Evolutionary conservation across 2,888 invertebrate species (phyloP), one percentile per base, ranked within the genome.

Genomic region (Meteorus cinctellus): DNA sequence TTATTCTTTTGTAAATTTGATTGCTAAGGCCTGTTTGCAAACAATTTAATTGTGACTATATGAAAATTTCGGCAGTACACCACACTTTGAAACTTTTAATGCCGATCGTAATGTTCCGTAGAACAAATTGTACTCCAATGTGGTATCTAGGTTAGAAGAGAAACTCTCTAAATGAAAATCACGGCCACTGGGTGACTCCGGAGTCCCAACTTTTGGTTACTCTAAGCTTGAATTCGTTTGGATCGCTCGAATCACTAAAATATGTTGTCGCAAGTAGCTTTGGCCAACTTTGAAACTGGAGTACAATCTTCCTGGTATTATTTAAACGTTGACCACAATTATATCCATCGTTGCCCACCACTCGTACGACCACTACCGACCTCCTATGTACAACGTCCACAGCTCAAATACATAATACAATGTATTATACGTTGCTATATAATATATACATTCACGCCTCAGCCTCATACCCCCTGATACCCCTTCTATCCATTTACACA

Each of bases 111-210:
- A 31, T 14, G 31, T n/a, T 24, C n/a, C 10, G n/a, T 31, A 31
- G 2, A 62, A n/a, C 31, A 31, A 62, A 27, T 62, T 27, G 29
- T 62, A 27, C 59, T 31, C 62, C 62, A 62, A 36, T 41, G 65
- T 36, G 65, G 83, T 84, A 89, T 88, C 86, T 84, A 88, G 89
- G 89, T 89, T 89, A 87, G 86, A 89, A 89, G 89, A 88, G 89
- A 89, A 89, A 89, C 84, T 86, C 78, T 72, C 67, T 77, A 72
- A 74, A 79, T 83, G 83, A 84, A 85, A 86, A 86, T 86, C 82
- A 83, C 84, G 84, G 84, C 84, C 84, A 84, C 81, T 81, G 79
- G 81, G 82, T 84, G 81, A 79, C 74, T 77, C 78, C 70, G 24
- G 24, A 71, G 74, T 34, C 8, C 34, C 34, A 34, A 68, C 67